Percentiles rank a stretch among this genome's conserved stretches.
These are phyloP conservation scores for Triplophysa rosa DNA, from an alignment of 2,113 vertebrate species.

Conservation along the genomic window DNA sequence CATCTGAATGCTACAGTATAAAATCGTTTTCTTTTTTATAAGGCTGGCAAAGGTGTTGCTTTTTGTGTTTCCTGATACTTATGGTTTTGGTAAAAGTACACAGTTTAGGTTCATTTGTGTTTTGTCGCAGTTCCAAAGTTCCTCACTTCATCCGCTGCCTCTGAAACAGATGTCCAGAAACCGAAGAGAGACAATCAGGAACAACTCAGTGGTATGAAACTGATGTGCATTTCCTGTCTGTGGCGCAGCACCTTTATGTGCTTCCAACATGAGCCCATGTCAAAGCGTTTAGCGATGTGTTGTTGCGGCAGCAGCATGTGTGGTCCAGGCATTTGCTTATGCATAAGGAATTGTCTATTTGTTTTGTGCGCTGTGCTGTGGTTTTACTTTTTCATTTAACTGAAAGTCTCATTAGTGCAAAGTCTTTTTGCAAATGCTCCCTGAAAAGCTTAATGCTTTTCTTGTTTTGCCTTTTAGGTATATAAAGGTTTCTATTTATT, in stretches of 20 bases:
- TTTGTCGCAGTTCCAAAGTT: slow-evolving; percentile 14
- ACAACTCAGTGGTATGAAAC: slow-evolving; percentile 32
- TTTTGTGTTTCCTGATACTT: background rate
- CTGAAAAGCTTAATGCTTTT: no score
- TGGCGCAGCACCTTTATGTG: background rate
- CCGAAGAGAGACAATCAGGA: slow-evolving; percentile 3
- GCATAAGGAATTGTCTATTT: background rate
- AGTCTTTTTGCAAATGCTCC: no score
- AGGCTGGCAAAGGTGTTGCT: background rate
- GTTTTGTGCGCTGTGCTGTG: background rate
- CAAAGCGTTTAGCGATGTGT: background rate
- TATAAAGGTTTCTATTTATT: background rate
- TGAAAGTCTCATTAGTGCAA: background rate
- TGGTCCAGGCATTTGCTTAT: background rate
- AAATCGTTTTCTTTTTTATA: background rate
- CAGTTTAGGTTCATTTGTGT: background rate
- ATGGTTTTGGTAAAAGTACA: background rate
- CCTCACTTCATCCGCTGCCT: background rate
- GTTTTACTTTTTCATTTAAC: background rate
- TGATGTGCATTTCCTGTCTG: background rate
- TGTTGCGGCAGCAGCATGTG: background rate
- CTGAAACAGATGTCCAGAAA: slow-evolving; percentile 7
- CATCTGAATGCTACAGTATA: background rate
- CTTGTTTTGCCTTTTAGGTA: background rate
- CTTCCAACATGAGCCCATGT: background rate